Base-by-base conservation (phyloP, 2,797 vertebrate species). In the Steatocranus sp. region DNA sequence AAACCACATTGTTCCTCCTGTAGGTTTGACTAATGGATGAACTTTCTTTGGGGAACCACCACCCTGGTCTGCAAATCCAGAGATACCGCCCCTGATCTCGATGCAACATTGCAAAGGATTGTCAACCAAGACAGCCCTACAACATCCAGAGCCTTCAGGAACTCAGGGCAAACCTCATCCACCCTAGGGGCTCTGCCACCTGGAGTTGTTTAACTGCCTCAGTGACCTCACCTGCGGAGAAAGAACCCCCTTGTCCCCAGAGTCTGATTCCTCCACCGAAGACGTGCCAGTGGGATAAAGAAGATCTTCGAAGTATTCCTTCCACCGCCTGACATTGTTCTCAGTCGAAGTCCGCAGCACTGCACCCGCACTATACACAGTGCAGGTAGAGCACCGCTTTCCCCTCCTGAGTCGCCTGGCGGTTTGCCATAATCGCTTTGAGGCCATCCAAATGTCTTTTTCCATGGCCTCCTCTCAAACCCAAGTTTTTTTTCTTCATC, bases 381-480 rank as follows among this genome's bases (percentile, higher is more conserved):
- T 9, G 25, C 25, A 30, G 53, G 12, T 6, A 30, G 25, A 17
- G 14, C 14, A 30, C 8, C 5, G 5, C 14, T 56, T 56, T 56
- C 14, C 2, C 53, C 25, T 54, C 53, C 53, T 9, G 53, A 27
- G 53, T 54, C 1, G 0, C 23, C 8, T 56, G 8, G 14, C 14
- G 0, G 1, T 56, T 56, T 56, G 8, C 25, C 53, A 56, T 27
- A 30, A 6, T 27, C 25, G 27, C 14, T 6, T 2, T 27, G 5
- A 30, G 14, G 8, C 14, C 25, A 9, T 54, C 8, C 14, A 0
- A 9, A 27, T 15, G 0, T 27, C 8, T 54, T 1, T 54, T 54
- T 27, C 25, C 12, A 5, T 8, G 23, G 51, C 12, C 23, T 54
- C 51, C 51, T 15, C 53, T 25, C 25, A 54, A 4, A 56, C 14